Percentiles rank a stretch among this genome's conserved stretches.
Conservation (phyloP, 2,113 vertebrate species). For the Pseudopipra pipra region DNA sequence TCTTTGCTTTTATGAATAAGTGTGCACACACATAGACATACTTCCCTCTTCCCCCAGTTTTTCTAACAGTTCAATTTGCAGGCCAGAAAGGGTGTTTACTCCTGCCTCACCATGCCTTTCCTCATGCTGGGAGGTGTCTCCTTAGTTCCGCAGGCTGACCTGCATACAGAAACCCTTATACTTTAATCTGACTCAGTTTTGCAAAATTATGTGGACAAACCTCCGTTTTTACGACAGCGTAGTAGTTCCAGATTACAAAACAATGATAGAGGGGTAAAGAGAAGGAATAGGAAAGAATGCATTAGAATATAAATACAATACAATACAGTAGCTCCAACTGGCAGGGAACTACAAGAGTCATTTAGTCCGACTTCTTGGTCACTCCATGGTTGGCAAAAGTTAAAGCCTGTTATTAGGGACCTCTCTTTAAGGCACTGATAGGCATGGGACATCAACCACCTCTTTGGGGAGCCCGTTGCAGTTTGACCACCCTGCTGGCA, state of each 20-base stretch:
- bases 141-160: neutral
- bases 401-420: neutral
- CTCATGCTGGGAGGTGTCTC: neutral
- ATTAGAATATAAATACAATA: neutral
- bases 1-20: neutral
- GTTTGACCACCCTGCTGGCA: neutral
- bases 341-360: neutral
- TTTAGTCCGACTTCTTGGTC: neutral
- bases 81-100: neutral
- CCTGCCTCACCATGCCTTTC: neutral
- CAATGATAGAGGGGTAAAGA: neutral
- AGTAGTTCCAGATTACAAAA: neutral
- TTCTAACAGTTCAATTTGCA: neutral
- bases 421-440: neutral
- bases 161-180: neutral
- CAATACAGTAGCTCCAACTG: neutral
- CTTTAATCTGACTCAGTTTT: neutral
- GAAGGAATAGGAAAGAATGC: no score
- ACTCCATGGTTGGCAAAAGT: neutral
- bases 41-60: accelerated
- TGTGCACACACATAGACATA: no score
- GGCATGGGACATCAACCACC: neutral
- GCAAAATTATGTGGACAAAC: neutral
- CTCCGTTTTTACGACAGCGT: neutral
- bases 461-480: neutral